phyloP scores from a whole-genome alignment of 2,888 invertebrate genomes.

The Sepiola atlantica region DNA sequence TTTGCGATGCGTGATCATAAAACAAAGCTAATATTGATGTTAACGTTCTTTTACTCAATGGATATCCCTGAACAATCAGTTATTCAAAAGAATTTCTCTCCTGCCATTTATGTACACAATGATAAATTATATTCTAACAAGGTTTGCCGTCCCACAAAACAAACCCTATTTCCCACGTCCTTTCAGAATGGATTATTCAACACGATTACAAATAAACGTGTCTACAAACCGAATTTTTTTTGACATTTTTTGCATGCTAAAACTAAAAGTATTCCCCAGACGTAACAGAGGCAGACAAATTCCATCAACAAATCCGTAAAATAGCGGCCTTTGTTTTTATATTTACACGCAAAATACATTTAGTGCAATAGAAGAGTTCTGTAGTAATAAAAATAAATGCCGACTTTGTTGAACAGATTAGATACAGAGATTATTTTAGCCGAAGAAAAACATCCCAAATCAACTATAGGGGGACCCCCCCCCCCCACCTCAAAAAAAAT shows the following conservation, averaged over 20 bases:
- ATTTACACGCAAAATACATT: neutral
- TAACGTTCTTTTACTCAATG: neutral
- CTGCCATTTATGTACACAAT: neutral
- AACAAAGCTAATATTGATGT: neutral
- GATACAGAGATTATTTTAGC: neutral
- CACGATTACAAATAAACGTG: neutral
- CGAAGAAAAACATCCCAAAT: no score
- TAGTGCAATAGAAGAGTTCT: neutral
- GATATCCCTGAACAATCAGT: neutral
- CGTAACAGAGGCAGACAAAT: neutral
- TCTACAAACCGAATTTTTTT: neutral
- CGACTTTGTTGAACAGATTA: neutral
- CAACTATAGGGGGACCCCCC: no score
- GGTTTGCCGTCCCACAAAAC: neutral
- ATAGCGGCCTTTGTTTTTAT: neutral
- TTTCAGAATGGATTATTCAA: neutral
- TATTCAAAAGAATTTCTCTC: neutral
- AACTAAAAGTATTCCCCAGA: neutral
- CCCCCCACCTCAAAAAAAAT: no score
- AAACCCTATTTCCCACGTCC: neutral
- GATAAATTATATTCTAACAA: neutral
- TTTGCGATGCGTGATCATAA: neutral
- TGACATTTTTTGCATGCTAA: neutral
- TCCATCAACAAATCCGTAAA: neutral
- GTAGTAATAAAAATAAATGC: neutral